Conservation (phyloP, 2,113 vertebrate genomes). For the Coturnix japonica region DNA sequence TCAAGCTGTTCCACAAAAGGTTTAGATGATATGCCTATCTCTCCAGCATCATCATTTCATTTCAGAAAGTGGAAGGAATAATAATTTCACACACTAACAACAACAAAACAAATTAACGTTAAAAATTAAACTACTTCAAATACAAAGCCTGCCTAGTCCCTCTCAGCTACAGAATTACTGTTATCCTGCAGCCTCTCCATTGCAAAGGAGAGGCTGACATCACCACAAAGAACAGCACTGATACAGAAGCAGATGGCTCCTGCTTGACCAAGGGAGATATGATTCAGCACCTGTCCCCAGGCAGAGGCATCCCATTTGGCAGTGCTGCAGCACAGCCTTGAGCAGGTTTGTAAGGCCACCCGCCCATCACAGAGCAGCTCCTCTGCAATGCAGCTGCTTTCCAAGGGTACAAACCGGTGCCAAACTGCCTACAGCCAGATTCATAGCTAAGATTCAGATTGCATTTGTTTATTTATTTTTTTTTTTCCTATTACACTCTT, state of each 20-base stretch:
- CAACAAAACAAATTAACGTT: neutral
- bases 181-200: neutral
- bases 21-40: neutral
- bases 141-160: neutral
- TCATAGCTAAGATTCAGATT: constrained; percentile 45
- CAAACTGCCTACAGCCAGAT: constrained; percentile 34
- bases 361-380: neutral
- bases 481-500: constrained; percentile 9
- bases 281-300: constrained; percentile 45
- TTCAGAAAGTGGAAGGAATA: neutral
- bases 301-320: constrained; percentile 19
- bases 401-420: constrained; percentile 27
- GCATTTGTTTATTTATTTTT: constrained; percentile 26
- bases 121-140: neutral
- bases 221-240: neutral
- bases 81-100: neutral
- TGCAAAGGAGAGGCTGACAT: neutral
- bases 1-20: neutral
- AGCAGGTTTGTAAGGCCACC: constrained; percentile 15
- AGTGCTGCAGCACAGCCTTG: constrained; percentile 25
- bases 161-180: neutral
- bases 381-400: constrained; percentile 67
- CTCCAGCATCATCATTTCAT: neutral
- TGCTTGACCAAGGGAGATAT: constrained; percentile 8
- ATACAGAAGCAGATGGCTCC: constrained; percentile 30